phyloP scores from a whole-genome alignment of 2,888 invertebrate genomes.

The Endotricha flammealis region DNA sequence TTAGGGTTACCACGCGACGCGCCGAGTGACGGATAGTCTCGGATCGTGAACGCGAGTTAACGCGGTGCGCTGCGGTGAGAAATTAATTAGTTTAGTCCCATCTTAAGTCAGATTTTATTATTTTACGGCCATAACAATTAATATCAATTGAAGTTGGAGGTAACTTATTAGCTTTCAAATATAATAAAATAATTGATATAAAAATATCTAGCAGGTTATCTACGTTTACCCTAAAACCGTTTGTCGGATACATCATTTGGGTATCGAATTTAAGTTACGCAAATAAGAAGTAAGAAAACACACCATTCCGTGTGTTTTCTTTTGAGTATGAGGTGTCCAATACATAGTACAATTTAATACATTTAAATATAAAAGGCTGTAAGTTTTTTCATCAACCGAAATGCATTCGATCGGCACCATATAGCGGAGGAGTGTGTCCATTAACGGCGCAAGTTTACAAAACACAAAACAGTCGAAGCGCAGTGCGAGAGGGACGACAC shows the following conservation, averaged over 20 bases:
- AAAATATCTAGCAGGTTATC: too few species aligned
- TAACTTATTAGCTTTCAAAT: too few species aligned
- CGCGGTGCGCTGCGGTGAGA: constrained; percentile 4
- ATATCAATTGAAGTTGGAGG: not conserved
- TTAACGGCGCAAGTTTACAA: constrained; percentile 60
- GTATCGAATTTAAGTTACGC: too few species aligned
- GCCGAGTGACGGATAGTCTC: constrained; percentile 2
- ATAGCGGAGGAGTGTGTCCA: constrained; percentile 54
- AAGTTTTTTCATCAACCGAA: constrained; percentile 48
- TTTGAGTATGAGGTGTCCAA: too few species aligned
- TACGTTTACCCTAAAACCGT: too few species aligned
- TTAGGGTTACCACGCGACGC: constrained; percentile 16
- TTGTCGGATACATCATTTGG: too few species aligned
- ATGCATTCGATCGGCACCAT: constrained; percentile 54
- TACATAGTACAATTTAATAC: too few species aligned
- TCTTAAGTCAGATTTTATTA: constrained; percentile 5
- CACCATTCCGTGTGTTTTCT: too few species aligned
- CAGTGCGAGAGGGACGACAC: constrained; percentile 57
- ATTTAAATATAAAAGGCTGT: too few species aligned
- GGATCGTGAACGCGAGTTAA: constrained; percentile 6
- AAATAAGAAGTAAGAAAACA: too few species aligned
- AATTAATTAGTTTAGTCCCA: constrained; percentile 9
- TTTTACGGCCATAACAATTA: constrained; percentile 1
- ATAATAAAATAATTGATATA: too few species aligned
- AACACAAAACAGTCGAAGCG: constrained; percentile 33